Evolutionary conservation across 2,888 invertebrate species (phyloP).

Genomic region (Sycophila texana): DNA sequence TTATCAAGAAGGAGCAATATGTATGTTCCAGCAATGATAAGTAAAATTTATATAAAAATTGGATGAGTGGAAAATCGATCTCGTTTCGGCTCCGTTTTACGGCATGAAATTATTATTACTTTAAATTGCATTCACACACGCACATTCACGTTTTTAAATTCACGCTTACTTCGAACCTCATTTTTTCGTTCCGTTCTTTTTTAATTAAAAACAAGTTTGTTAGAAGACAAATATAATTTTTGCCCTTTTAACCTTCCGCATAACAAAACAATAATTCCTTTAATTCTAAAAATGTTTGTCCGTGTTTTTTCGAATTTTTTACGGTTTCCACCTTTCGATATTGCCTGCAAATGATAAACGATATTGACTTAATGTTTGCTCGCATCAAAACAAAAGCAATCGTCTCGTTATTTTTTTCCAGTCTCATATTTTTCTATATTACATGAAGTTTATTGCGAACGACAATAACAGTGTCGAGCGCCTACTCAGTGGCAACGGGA

Average conservation of each 20-base stretch:
- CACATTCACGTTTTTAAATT: background rate
- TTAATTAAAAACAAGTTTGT: slow-evolving; percentile 47
- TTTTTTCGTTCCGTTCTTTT: slow-evolving; percentile 5
- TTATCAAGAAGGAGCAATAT: slow-evolving; percentile 12
- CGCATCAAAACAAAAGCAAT: slow-evolving; percentile 31
- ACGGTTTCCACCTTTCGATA: slow-evolving; percentile 15
- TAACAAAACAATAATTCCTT: slow-evolving; percentile 51
- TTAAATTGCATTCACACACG: slow-evolving; percentile 17
- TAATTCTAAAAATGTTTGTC: slow-evolving; percentile 16
- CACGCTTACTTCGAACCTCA: slow-evolving; percentile 4
- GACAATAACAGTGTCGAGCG: slow-evolving; percentile 40
- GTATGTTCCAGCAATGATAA: slow-evolving; percentile 22
- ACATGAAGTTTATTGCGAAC: slow-evolving; percentile 49
- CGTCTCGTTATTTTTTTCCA: slow-evolving; percentile 25
- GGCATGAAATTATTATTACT: slow-evolving; percentile 32
- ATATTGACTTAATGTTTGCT: slow-evolving; percentile 20
- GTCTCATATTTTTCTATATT: slow-evolving; percentile 42
- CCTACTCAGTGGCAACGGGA: slow-evolving; percentile 31
- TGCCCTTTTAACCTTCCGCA: slow-evolving; percentile 3
- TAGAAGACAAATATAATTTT: slow-evolving; percentile 15
- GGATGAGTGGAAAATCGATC: slow-evolving; percentile 57
- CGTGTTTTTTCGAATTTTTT: slow-evolving; percentile 28
- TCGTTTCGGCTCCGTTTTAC: slow-evolving; percentile 49
- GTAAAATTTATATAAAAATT: slow-evolving; percentile 59
- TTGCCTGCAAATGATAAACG: slow-evolving; percentile 35